Base-by-base conservation (phyloP, 1,140 invertebrate species). In the Eulimnadia texana region DNA sequence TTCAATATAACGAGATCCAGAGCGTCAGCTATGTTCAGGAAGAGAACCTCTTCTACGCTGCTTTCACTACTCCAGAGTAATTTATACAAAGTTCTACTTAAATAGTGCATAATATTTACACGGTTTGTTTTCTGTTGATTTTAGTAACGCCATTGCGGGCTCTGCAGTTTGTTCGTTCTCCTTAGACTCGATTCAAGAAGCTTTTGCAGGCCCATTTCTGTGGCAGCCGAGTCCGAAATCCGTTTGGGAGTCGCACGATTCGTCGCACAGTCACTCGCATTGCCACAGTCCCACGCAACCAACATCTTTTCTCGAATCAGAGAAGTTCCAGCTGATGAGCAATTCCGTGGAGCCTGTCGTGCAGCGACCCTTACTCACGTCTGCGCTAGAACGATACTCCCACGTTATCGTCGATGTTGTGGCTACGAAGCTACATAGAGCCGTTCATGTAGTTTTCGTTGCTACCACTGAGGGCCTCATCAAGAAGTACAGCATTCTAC, bases 81-180 rank as follows among this genome's bases (percentile, higher is more conserved):
- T 80, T 74, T 22, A 27, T 58, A n/a, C 25, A 20, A 16, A 33
- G 50, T 54, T 27, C 53, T 13, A 29, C 20, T 52, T 24, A 62
- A 63, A 29, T 63, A 13, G 24, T 60, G n/a, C 42, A 50, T 42
- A 27, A 51, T 13, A 24, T 42, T 50, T 42, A 33, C 19, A 13
- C 2, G 23, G 42, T 27, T 56, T 29, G 56, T 50, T 68, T 50
- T 51, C 70, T 72, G 66, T 68, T 71, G 61, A 72, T 75, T 69
- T 69, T 72, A 89, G 86, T 19, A 95, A 95, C 69, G 86, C 88
- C 64, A 91, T 98, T 63, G 80, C 84, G 13, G 93, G 92, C 6
- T 94, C 93, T 10, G 93, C 94, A 0, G 82, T 98, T 0, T 98
- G 94, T 73, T 83, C 87, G 0, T 98, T 90, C 75, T 91, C 86